These are phyloP conservation scores for Polyommatus iphigenia DNA, from an alignment of 2,888 invertebrate genomes.

Conservation along the genomic window DNA sequence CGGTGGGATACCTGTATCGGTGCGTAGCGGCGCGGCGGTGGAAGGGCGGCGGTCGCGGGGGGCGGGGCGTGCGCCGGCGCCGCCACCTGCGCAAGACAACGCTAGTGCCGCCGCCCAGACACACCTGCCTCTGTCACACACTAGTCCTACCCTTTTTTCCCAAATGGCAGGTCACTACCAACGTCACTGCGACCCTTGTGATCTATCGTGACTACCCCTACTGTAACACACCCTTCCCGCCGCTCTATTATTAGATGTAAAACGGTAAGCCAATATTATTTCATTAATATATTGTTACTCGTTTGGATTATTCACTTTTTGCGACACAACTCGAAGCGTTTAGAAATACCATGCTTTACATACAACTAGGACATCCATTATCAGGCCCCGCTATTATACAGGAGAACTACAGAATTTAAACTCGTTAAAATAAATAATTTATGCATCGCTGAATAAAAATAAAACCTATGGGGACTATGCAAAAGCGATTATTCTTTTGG, in stretches of 20 bases:
- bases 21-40: conserved; percentile 77
- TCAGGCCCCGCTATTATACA: conserved; percentile 24
- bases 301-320: conserved; percentile 12
- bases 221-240: conserved; percentile 3
- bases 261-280: conserved; percentile 25
- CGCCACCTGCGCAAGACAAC: conserved; percentile 69
- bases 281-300: conserved; percentile 28
- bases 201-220: not conserved
- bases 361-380: conserved; percentile 26
- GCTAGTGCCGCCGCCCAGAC: conserved; percentile 44
- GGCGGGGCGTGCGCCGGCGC: conserved; percentile 68
- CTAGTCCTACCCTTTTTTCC: not conserved
- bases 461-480: conserved; percentile 30
- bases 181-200: not conserved
- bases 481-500: conserved; percentile 35
- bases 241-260: not conserved
- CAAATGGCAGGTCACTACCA: not conserved
- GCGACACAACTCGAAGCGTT: conserved; percentile 21
- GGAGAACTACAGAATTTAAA: conserved; percentile 3
- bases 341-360: conserved; percentile 26
- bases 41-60: conserved; percentile 83
- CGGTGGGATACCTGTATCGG: conserved; percentile 57
- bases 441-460: conserved; percentile 26
- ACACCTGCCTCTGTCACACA: conserved; percentile 41
- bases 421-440: conserved; percentile 22